Percentiles rank a stretch among this genome's conserved stretches.
phyloP scores from a whole-genome alignment of 2,888 invertebrate genomes.

The Linyphia triangularis region DNA sequence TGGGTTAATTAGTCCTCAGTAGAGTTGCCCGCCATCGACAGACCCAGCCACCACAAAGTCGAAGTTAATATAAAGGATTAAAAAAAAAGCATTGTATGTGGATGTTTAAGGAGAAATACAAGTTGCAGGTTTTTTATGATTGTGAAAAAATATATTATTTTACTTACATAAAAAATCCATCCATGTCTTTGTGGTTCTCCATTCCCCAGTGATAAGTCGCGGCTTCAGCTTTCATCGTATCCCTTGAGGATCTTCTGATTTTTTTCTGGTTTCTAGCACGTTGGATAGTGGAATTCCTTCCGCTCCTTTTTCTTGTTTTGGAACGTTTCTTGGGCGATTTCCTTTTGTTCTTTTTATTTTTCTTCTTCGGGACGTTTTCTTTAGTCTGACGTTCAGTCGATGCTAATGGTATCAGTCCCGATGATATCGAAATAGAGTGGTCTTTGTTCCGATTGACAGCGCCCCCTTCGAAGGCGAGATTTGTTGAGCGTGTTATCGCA shows the following conservation, averaged over 20 bases:
- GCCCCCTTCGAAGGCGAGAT: neutral
- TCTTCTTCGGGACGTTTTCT: neutral
- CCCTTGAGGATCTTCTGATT: slow-evolving; percentile 21
- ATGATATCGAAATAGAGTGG: neutral
- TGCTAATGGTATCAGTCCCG: neutral
- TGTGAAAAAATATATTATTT: neutral
- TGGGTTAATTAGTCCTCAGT: too few relatives aligned
- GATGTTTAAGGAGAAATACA: too few relatives aligned
- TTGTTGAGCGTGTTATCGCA: neutral
- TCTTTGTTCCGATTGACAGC: neutral
- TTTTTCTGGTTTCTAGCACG: slow-evolving; percentile 17
- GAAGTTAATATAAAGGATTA: too few relatives aligned
- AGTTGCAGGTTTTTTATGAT: neutral
- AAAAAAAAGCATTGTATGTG: too few relatives aligned
- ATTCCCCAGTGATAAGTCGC: slow-evolving; percentile 59
- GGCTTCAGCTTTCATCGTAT: slow-evolving; percentile 27
- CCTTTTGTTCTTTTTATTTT: neutral
- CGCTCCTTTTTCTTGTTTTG: neutral
- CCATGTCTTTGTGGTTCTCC: slow-evolving; percentile 55
- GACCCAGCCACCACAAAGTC: too few relatives aligned
- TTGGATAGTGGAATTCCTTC: neutral
- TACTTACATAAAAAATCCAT: slow-evolving; percentile 64
- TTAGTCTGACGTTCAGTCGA: neutral
- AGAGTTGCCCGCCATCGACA: neutral
- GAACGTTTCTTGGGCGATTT: slow-evolving; percentile 2